Percentiles rank a stretch among this genome's conserved stretches.
Evolutionary conservation across 2,797 vertebrate genomes (phyloP).

Genomic region (Sternotherus odoratus): DNA sequence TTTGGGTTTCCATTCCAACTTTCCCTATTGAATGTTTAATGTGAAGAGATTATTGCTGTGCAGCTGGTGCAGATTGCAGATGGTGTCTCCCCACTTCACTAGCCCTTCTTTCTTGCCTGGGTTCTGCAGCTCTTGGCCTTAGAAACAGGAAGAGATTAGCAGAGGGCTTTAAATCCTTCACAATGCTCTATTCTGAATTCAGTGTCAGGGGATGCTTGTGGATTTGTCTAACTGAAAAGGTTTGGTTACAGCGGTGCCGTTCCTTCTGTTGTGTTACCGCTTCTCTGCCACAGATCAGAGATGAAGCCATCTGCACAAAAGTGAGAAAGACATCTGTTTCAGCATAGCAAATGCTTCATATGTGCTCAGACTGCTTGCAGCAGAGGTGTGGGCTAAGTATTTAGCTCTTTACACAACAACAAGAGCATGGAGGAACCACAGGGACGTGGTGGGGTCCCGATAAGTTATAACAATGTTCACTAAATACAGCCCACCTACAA

Average conservation of each 20-base stretch:
- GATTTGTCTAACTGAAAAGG: not conserved
- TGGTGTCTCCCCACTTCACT: not conserved
- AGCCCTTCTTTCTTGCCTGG: not conserved
- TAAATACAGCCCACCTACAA: not conserved
- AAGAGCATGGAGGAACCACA: not conserved
- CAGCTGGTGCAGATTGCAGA: not conserved
- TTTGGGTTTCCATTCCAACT: slow-evolving; percentile 7
- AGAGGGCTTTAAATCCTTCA: not conserved
- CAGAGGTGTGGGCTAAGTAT: not conserved
- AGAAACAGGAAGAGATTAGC: not conserved
- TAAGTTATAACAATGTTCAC: not conserved
- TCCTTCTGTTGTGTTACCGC: not conserved
- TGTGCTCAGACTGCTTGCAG: not conserved
- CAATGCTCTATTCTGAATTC: not conserved
- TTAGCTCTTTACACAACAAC: not conserved
- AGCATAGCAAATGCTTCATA: not conserved
- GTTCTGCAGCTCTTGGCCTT: not conserved
- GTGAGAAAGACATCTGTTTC: not conserved
- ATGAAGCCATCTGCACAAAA: not conserved
- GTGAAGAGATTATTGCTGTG: not conserved
- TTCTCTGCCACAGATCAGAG: not conserved
- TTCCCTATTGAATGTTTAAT: not conserved
- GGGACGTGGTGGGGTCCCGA: not conserved
- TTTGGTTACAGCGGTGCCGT: not conserved
- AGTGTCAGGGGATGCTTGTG: not conserved